Base-by-base conservation (phyloP, 1,140 invertebrate species). In the Drosophila neocordata region DNA sequence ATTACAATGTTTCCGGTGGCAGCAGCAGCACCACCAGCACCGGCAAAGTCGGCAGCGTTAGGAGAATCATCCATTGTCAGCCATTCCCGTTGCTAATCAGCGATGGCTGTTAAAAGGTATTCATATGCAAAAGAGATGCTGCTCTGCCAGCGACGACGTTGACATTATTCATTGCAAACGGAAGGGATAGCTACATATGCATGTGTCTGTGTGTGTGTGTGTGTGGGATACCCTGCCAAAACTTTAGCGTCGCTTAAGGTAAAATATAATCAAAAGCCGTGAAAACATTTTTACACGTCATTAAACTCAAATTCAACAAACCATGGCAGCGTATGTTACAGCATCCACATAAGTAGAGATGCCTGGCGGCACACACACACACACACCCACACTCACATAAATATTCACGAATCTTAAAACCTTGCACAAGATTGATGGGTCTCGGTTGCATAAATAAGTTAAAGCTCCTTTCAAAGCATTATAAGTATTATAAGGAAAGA, bases 231-330 rank as follows among this genome's bases (percentile, higher is more conserved):
- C 37, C 24, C 59, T 56, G 56, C 38, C 38, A 27, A 76, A 88
- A 89, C 75, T 83, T 88, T 79, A 73, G 84, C 75, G 63, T 22
- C 66, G 84, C 84, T 89, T 72, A 89, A 88, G 83, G 83, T 89
- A 89, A 79, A 88, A 88, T 88, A 83, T 88, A 88, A 88, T 89
- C 83, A 88, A 88, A 88, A 88, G 83, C 83, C 83, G 84, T 88
- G 83, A 88, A 88, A 88, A 88, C 83, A 88, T 88, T 88, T 88
- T 88, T 88, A 88, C 83, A 88, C 84, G 83, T 89, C 83, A 88
- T 88, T 88, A 88, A 88, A 88, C 84, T 79, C 84, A 89, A 83
- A 89, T 89, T 88, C 83, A 88, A 78, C 83, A 73, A 88, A 89
- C 83, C 83, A 83, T 88, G 67, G 76, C 84, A 77, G 65, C 76